phyloP scores from a whole-genome alignment of 2,797 vertebrate species.

The Ammospiza maritima region DNA sequence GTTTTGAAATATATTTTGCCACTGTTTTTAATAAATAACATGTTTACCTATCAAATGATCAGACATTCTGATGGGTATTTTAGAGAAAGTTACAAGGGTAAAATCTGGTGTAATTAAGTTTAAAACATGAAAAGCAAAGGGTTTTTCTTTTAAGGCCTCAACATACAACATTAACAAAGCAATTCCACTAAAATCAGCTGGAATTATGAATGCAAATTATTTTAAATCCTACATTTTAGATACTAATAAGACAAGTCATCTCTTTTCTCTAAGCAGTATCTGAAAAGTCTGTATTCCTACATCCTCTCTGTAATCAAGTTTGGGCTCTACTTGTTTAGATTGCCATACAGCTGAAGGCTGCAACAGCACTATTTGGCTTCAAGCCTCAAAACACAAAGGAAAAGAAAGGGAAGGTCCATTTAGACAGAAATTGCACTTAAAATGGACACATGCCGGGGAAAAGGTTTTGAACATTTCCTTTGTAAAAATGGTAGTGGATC shows the following conservation, averaged over 20 bases:
- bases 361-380: background rate
- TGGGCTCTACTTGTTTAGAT: background rate
- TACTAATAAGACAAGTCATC: background rate
- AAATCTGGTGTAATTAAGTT: background rate
- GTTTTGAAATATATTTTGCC: background rate
- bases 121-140: background rate
- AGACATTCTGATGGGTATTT: background rate
- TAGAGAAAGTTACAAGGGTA: background rate
- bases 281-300: background rate
- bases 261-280: background rate
- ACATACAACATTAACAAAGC: background rate
- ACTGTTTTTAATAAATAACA: background rate
- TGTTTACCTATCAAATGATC: background rate
- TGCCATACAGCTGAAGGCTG: background rate
- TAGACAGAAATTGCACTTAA: background rate
- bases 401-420: background rate
- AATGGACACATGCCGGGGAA: background rate
- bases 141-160: background rate
- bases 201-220: background rate
- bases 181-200: background rate
- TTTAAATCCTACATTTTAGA: background rate
- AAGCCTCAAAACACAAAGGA: background rate
- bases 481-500: background rate
- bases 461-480: background rate
- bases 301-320: background rate